Evolutionary conservation across 2,113 vertebrate species (phyloP).

Genomic region (Nannospalax galili): DNA sequence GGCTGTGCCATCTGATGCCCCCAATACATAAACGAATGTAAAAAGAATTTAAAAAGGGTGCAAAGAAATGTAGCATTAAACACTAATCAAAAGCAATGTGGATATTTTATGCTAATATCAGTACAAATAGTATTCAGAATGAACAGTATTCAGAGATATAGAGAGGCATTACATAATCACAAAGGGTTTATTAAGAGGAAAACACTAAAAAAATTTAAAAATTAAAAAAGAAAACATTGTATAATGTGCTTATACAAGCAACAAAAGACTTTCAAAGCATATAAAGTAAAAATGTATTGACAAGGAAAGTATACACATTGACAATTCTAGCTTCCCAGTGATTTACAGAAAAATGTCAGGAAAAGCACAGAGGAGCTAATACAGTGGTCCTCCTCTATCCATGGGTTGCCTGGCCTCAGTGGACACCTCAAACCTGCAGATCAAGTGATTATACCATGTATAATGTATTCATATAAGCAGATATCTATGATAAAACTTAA

Average conservation of each 20-base stretch:
- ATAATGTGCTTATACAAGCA: neutral
- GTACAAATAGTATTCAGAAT: neutral
- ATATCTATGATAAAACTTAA: neutral
- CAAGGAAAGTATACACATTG: no score
- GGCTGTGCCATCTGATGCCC: no score
- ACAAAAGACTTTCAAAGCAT: neutral
- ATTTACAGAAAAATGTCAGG: neutral
- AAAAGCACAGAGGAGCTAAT: neutral
- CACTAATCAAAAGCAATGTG: neutral
- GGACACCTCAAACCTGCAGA: neutral
- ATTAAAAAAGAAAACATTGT: neutral
- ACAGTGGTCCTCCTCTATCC: neutral
- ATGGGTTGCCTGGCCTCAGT: neutral
- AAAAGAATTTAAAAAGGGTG: neutral
- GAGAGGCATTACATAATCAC: neutral
- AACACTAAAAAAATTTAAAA: no score
- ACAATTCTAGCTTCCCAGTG: neutral
- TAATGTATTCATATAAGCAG: neutral
- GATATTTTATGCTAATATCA: neutral
- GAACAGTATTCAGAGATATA: neutral
- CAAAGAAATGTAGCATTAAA: neutral
- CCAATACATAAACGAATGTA: neutral
- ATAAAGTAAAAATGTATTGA: neutral
- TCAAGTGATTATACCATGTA: neutral
- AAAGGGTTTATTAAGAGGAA: no score